Evolutionary conservation across 2,113 vertebrate genomes (phyloP).

Genomic region (Rhadina sibilatrix): DNA sequence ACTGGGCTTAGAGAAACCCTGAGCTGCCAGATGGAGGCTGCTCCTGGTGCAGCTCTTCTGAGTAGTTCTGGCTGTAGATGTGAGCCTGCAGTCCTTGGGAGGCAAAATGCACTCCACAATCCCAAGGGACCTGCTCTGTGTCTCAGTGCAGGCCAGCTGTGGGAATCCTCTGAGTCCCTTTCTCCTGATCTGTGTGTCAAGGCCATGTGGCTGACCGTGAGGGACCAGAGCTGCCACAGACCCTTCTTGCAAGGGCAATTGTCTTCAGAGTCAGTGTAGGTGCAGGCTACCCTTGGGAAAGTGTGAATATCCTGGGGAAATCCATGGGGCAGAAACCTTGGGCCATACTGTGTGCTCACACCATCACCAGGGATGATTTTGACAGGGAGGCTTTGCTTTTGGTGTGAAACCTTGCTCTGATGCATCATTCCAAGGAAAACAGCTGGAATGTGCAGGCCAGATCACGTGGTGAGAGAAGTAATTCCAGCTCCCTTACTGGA

Average conservation of each 20-base stretch:
- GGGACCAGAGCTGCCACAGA: not conserved
- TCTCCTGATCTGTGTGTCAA: not conserved
- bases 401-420: not conserved
- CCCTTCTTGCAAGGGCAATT: not conserved
- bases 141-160: not conserved
- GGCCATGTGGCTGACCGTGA: not conserved
- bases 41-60: not conserved
- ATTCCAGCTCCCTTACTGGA: not conserved
- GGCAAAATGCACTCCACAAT: not conserved
- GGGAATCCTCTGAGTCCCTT: not conserved
- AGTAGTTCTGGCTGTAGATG: fast-evolving
- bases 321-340: not conserved
- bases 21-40: not conserved
- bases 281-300: not conserved
- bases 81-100: not conserved
- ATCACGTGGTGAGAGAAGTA: not conserved
- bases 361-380: not conserved
- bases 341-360: not conserved
- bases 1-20: not conserved
- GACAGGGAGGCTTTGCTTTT: not conserved
- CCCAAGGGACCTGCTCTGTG: not conserved
- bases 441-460: not conserved
- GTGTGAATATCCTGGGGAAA: not conserved
- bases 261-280: not conserved
- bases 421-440: not conserved